Base-by-base conservation (phyloP, 1,140 invertebrate genomes). In the Magallana angulata region DNA sequence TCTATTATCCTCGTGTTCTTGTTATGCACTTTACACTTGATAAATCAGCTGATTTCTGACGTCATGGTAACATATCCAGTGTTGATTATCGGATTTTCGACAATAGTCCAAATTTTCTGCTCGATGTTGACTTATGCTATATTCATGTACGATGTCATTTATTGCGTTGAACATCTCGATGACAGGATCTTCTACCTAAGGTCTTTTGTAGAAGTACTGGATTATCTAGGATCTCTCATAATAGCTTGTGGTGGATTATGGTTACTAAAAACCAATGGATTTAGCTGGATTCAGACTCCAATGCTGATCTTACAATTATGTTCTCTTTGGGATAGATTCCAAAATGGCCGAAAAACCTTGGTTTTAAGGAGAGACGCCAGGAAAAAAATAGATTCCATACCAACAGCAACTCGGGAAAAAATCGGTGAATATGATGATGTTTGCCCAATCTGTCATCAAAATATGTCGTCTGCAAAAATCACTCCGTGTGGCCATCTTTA, bases 401-500 rank as follows among this genome's bases (percentile, higher is more conserved):
- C 97, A 0, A 97, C 98, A 92, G 98, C 98, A 0, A 97, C 96
- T 0, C 93, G 94, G 0, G 96, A 97, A 60, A 97, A 99, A 92
- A 93, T 99, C 0, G 93, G 95, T 92, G 88, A 95, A 1, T 95
- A 97, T 82, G 97, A 98, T 93, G 98, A 99, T 94, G 98, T 99
- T 0, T 99, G 98, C 95, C 97, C 98, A 5, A 99, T 99, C 89
- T 99, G 98, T 93, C 99, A 98, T 93, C 91, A 91, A 16, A 91
- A 91, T 16, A 93, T 93, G 91, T 86, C 85, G 18, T 89, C 82
- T 11, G 92, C 98, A 0, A 97, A 98, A 93, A 98, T 99, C 58
- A 99, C 98, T 0, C 96, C 96, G 58, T 99, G 98, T 93, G 97
- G 97, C 91, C 98, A 99, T 94, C 98, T 97, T 93, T 99, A 99